Percentiles rank a stretch among this genome's conserved stretches.
Conservation (phyloP, 2,113 vertebrate genomes). For the Oriolus oriolus region DNA sequence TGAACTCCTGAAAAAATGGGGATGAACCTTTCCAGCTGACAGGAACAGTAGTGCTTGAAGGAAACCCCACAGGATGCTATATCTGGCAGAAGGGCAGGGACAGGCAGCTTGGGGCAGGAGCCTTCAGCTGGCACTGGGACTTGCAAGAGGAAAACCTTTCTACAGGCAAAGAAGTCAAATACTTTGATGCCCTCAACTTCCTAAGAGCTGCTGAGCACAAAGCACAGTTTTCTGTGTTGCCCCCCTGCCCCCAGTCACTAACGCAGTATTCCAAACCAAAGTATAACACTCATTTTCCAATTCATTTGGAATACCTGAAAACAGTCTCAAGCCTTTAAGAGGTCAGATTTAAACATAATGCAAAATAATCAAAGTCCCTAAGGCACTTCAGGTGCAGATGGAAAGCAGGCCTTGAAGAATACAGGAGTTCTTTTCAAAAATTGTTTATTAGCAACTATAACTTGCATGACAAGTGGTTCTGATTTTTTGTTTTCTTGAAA, state of each 20-base stretch:
- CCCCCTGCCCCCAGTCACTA: not conserved
- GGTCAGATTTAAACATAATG: not conserved
- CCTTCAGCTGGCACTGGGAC: not conserved
- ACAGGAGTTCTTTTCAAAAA: not conserved
- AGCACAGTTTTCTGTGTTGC: not conserved
- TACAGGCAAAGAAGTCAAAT: not conserved
- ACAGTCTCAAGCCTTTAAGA: not conserved
- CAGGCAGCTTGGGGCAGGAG: not conserved
- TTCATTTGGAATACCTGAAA: not conserved
- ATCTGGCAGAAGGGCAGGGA: not conserved
- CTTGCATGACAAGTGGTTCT: not conserved
- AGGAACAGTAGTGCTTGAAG: not conserved
- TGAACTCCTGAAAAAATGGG: not conserved
- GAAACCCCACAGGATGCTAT: not conserved
- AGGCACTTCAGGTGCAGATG: not conserved
- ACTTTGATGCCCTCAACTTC: not conserved
- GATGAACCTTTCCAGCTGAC: not conserved
- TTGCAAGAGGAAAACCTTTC: not conserved
- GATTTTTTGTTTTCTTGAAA: not conserved
- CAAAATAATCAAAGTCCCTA: not conserved
- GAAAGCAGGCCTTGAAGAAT: not conserved
- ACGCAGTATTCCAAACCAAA: not conserved
- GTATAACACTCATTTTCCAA: not conserved
- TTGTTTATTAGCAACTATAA: not conserved
- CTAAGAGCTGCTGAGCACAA: not conserved